Conservation (phyloP, 2,888 invertebrate genomes). For the Cyrtodaria siliqua region DNA sequence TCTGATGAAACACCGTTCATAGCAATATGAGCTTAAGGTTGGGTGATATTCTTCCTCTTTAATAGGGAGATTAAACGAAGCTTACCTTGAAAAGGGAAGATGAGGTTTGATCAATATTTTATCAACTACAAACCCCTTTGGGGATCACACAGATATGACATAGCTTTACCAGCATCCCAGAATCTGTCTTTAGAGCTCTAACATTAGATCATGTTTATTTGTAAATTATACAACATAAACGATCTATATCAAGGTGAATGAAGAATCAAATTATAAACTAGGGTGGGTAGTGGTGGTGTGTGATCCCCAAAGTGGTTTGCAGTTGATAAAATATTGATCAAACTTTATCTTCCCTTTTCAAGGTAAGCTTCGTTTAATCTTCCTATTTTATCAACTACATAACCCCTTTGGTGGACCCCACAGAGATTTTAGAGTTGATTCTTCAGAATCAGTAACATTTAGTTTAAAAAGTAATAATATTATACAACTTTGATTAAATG, state of each 20-base stretch:
- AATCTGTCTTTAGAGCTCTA: constrained; percentile 12
- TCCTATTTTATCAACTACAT: constrained; percentile 15
- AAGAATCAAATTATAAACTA: not conserved
- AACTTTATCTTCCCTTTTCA: constrained; percentile 17
- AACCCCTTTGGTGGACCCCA: constrained; percentile 1
- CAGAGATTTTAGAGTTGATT: too few species aligned
- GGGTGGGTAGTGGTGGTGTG: constrained; percentile 8
- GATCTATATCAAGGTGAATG: not conserved
- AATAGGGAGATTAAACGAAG: too few species aligned
- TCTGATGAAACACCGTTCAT: too few species aligned
- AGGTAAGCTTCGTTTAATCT: constrained; percentile 19
- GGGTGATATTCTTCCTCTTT: too few species aligned
- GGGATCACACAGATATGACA: constrained; percentile 11
- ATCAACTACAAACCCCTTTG: constrained; percentile 14
- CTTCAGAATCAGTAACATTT: too few species aligned
- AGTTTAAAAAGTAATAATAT: too few species aligned
- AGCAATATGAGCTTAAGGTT: too few species aligned
- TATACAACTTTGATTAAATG: too few species aligned
- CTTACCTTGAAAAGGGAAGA: too few species aligned
- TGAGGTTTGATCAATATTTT: too few species aligned
- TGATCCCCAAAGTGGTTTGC: constrained; percentile 15
- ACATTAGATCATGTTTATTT: not conserved
- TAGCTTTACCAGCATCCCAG: constrained; percentile 5
- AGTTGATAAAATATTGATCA: constrained; percentile 19
- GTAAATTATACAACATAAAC: not conserved